Evolutionary conservation across 2,797 vertebrate species (phyloP).

Genomic region (Enteromius trimaculatus): DNA sequence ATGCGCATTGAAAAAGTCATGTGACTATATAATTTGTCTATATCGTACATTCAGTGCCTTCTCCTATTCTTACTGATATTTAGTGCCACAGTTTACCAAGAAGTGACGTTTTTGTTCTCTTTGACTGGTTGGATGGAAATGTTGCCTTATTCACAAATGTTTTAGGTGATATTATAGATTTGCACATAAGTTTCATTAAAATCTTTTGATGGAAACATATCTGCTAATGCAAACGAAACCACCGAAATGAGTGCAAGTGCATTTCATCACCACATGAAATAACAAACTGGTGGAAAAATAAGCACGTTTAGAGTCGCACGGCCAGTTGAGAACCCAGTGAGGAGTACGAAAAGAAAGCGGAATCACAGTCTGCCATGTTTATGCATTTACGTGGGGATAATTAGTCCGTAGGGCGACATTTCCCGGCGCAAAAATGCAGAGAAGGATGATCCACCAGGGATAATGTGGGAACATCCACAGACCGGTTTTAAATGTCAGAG

Average conservation of each 20-base stretch:
- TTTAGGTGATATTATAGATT: too few relatives aligned
- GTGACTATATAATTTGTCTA: too few relatives aligned
- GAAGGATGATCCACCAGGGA: slow-evolving; percentile 26
- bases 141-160: too few relatives aligned
- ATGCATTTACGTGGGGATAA: slow-evolving; percentile 47
- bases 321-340: neutral
- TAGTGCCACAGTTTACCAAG: too few relatives aligned
- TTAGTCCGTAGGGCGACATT: slow-evolving; percentile 53
- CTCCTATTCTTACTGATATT: too few relatives aligned
- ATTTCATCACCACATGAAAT: slow-evolving; percentile 30
- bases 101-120: too few relatives aligned
- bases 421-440: slow-evolving; percentile 44
- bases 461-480: slow-evolving; percentile 41
- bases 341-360: neutral
- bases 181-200: too few relatives aligned
- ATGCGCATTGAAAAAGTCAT: too few relatives aligned
- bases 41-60: too few relatives aligned
- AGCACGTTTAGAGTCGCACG: slow-evolving; percentile 23
- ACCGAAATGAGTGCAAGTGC: slow-evolving; percentile 30
- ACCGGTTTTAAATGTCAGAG: slow-evolving; percentile 45
- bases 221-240: slow-evolving; percentile 21
- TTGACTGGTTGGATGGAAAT: too few relatives aligned
- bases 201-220: too few relatives aligned
- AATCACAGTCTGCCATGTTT: slow-evolving; percentile 41
- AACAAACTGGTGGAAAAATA: slow-evolving; percentile 52